Percentiles rank a stretch among this genome's conserved stretches.
These are phyloP conservation scores for Geotrupes spiniger DNA, from an alignment of 2,888 invertebrate genomes.

Conservation along the genomic window DNA sequence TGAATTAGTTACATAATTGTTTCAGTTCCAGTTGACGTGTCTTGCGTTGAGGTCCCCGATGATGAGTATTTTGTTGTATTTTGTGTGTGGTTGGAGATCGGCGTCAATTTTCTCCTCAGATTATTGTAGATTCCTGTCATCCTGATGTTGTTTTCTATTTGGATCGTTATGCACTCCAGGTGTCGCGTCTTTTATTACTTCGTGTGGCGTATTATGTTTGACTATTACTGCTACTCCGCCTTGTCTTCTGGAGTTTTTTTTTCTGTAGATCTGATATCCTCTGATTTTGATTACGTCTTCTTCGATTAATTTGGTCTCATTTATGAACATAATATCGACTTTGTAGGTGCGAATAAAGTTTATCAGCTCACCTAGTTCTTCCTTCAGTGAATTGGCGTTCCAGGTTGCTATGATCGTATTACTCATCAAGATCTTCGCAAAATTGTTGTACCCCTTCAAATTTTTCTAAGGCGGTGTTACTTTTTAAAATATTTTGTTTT, in stretches of 20 bases:
- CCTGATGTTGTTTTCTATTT: constrained; percentile 10
- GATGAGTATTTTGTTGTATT: constrained; percentile 11
- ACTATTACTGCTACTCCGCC: constrained; percentile 7
- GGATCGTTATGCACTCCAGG: constrained; percentile 18
- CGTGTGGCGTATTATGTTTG: constrained; percentile 4
- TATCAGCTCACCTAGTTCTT: constrained; percentile 16
- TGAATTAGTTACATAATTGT: constrained; percentile 8
- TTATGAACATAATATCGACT: constrained; percentile 20
- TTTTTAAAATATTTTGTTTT: background rate
- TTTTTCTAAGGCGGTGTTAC: background rate
- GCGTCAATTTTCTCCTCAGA: constrained; percentile 9
- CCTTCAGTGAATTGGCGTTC: too few species aligned
- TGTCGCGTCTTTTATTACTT: background rate
- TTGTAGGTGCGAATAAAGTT: constrained; percentile 17
- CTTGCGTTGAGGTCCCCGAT: constrained; percentile 26
- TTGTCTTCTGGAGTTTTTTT: background rate
- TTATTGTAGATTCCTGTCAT: constrained; percentile 16
- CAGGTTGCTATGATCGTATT: constrained; percentile 4
- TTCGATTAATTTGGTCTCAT: constrained; percentile 18
- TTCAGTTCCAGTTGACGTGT: constrained; percentile 23
- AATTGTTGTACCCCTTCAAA: constrained; percentile 1
- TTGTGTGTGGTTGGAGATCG: constrained; percentile 3
- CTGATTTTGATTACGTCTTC: constrained; percentile 7
- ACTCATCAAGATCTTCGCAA: background rate
- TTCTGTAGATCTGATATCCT: constrained; percentile 7